Percentiles rank a stretch among this genome's conserved stretches.
These are phyloP conservation scores for Mustela lutreola DNA, from an alignment of 2,113 vertebrate genomes.

Conservation along the genomic window DNA sequence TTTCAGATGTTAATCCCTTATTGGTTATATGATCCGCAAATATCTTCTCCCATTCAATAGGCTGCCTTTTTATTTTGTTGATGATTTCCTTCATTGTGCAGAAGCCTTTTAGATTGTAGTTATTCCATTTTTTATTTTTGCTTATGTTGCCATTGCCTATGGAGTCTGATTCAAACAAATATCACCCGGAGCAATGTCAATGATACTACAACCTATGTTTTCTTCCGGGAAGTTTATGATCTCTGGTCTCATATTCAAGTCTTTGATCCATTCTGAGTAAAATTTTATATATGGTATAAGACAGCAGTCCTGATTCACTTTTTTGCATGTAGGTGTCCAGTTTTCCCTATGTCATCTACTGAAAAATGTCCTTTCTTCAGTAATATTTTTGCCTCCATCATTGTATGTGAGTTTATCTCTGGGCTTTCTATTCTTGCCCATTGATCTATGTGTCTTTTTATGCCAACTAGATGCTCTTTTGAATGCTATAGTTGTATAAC, in stretches of 20 bases:
- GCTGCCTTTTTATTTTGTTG: neutral
- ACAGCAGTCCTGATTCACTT: neutral
- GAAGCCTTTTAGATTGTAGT: neutral
- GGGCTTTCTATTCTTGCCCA: neutral
- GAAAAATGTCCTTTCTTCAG: neutral
- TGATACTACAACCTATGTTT: neutral
- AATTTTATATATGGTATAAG: neutral
- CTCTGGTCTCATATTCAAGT: neutral
- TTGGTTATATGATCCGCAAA: neutral
- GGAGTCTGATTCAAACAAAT: neutral
- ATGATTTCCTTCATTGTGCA: neutral
- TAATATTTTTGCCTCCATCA: neutral
- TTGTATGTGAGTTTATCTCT: neutral
- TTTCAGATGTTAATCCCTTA: neutral
- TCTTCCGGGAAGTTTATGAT: neutral
- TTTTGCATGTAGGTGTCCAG: neutral
- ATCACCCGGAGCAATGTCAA: neutral
- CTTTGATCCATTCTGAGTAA: neutral
- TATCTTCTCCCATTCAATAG: neutral
- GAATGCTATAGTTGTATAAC: neutral
- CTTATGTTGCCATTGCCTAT: neutral
- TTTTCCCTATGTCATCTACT: neutral
- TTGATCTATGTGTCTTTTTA: neutral
- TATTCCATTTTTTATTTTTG: neutral
- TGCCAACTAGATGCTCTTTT: neutral